Evolutionary conservation across 2,888 invertebrate genomes (phyloP).

Genomic region (Stenotaenia linearis): DNA sequence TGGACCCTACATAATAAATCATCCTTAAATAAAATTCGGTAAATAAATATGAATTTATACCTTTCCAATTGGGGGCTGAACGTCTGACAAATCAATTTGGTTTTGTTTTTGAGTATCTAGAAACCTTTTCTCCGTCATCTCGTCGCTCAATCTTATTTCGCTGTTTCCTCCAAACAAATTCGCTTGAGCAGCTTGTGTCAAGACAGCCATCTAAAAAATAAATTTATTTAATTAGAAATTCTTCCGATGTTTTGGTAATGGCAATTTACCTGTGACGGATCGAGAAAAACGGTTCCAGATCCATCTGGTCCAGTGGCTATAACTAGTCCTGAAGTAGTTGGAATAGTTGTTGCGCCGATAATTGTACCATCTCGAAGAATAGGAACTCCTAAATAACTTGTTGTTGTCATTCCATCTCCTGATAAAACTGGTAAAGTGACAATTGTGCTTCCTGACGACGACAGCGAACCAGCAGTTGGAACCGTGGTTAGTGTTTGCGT

Average conservation of each 20-base stretch:
- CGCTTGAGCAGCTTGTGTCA: slow-evolving; percentile 36
- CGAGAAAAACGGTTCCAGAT: slow-evolving; percentile 37
- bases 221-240: slow-evolving; percentile 4
- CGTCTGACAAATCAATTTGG: slow-evolving; percentile 28
- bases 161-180: slow-evolving; percentile 35
- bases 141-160: slow-evolving; percentile 30
- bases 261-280: slow-evolving; percentile 37
- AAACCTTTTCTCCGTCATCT: not conserved
- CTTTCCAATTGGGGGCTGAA: slow-evolving; percentile 41
- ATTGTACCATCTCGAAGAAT: slow-evolving; percentile 37
- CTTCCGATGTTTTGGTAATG: not conserved
- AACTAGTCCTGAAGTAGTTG: slow-evolving; percentile 37
- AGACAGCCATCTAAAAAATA: slow-evolving; percentile 33
- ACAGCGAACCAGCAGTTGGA: slow-evolving; percentile 14
- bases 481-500: slow-evolving; percentile 24
- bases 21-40: no score
- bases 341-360: slow-evolving; percentile 35
- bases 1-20: slow-evolving; percentile 45
- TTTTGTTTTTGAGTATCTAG: not conserved
- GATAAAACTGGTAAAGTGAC: slow-evolving; percentile 35
- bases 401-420: slow-evolving; percentile 29
- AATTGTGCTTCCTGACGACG: slow-evolving; percentile 32
- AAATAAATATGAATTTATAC: slow-evolving; percentile 28
- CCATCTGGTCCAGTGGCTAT: slow-evolving; percentile 39
- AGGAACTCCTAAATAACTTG: slow-evolving; percentile 37